These are phyloP conservation scores for Edolisoma coerulescens DNA, from an alignment of 2,113 vertebrate species.

Conservation along the genomic window DNA sequence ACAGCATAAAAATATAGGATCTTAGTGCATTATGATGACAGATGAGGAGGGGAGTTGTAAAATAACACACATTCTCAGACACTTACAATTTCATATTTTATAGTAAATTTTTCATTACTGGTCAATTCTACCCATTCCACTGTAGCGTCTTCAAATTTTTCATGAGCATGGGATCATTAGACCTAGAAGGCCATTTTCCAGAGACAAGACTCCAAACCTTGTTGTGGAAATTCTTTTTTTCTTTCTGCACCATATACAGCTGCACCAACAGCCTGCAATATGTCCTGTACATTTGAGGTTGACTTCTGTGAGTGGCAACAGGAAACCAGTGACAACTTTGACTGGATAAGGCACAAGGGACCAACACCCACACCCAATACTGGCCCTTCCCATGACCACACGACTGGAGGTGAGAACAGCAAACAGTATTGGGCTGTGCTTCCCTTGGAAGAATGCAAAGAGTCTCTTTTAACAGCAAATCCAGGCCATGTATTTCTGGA, in stretches of 20 bases:
- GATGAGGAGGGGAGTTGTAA: background rate
- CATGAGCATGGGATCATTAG: background rate
- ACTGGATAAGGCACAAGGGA: slow-evolving; percentile 78
- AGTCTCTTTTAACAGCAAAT: background rate
- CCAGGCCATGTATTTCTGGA: background rate
- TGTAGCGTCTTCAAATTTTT: background rate
- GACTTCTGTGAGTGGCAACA: slow-evolving; percentile 78
- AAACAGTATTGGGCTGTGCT: background rate
- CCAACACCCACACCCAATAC: slow-evolving; percentile 69
- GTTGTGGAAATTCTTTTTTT: background rate
- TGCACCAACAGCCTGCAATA: background rate
- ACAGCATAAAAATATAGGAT: background rate
- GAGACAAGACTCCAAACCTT: background rate
- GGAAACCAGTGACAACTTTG: slow-evolving; percentile 67
- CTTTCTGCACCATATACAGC: background rate
- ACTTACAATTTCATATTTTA: background rate
- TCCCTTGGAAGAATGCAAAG: background rate
- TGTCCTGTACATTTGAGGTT: slow-evolving; percentile 68
- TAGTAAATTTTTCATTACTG: background rate
- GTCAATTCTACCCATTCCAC: background rate
- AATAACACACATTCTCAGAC: background rate
- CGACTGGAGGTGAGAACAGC: slow-evolving; percentile 72
- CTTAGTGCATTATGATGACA: background rate
- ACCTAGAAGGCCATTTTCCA: background rate
- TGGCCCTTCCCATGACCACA: slow-evolving; percentile 77